Evolutionary conservation across 2,888 invertebrate genomes (phyloP), one percentile per base, ranked within the genome.

Genomic region (Villa cingulata): DNA sequence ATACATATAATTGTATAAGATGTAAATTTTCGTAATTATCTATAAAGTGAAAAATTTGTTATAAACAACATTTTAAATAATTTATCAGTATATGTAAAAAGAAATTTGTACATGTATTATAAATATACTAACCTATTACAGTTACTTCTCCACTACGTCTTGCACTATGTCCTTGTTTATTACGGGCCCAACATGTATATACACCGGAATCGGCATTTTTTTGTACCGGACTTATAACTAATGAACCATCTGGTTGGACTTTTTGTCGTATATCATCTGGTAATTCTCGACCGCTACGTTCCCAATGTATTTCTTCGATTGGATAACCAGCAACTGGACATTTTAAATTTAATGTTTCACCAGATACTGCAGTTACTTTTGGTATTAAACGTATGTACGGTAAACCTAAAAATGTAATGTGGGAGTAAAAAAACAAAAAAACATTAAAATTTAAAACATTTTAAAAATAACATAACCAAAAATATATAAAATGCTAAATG

Each of bases 301-400:
- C 83, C 87, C 87, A 87, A 52, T 80, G 80, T 59, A 86, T 81
- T 59, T 82, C 79, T 59, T 83, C 81, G 53, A 86, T 82, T 20
- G 87, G 86, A 68, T 83, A 86, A 19, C 87, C 87, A 18, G 86
- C 83, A 27, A 86, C 86, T 18, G 86, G 86, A 68, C 87, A 87
- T 64, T 82, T 81, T 49, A 87, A 71, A 46, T 78, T 75, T 56
- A 86, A 72, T 49, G 77, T 77, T 64, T 85, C 82, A 41, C 84
- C 84, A 10, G 85, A 85, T 14, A 86, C 84, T 6, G 85, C 86
- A 23, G 86, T 86, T 56, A 86, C 80, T 70, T 86, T 86, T 29
- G 81, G 81, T 65, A 87, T 83, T 51, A 82, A 74, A 41, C 86
- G 76, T 56, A 87, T 84, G 64, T 82, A 84, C 4, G 86, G 87